A percentile compares a stretch with the other conserved stretches of the same genome.
Evolutionary conservation across 2,113 vertebrate genomes (phyloP).

Genomic region (Phocoena phocoena): DNA sequence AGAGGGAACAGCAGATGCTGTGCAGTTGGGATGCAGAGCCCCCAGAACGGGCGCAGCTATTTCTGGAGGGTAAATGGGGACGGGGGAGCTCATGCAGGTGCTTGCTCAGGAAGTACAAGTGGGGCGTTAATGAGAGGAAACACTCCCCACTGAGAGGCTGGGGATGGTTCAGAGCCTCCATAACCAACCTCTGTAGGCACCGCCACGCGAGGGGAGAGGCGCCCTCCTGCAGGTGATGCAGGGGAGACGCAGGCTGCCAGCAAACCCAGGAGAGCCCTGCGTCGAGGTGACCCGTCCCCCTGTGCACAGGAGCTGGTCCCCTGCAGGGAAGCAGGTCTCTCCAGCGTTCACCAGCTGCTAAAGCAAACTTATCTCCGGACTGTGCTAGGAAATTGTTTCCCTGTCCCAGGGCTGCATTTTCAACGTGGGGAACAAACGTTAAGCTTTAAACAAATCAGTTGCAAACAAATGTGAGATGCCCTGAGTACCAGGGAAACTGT

Average conservation of each 20-base stretch:
- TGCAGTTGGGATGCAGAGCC: background rate
- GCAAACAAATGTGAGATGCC: background rate
- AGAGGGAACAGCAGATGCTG: background rate
- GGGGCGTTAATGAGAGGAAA: constrained; percentile 13
- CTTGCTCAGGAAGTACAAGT: constrained; percentile 27
- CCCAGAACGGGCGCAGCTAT: constrained; percentile 20
- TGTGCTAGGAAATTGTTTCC: background rate
- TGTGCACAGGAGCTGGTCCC: too few species aligned
- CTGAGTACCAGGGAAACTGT: background rate
- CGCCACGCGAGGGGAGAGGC: background rate
- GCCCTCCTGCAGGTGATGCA: background rate
- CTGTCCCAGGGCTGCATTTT: background rate
- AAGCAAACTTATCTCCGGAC: too few species aligned
- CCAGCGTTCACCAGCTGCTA: too few species aligned
- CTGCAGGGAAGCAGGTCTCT: background rate
- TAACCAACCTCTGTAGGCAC: background rate
- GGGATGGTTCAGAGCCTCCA: background rate
- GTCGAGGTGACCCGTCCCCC: background rate
- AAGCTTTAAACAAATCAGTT: background rate
- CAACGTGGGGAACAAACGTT: background rate
- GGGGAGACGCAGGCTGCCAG: background rate
- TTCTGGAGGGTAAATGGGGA: background rate
- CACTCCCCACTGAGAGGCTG: constrained; percentile 13
- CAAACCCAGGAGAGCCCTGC: background rate
- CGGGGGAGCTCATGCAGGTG: background rate